These are phyloP conservation scores for Torymus texanus DNA, from an alignment of 2,888 invertebrate species.

Conservation along the genomic window DNA sequence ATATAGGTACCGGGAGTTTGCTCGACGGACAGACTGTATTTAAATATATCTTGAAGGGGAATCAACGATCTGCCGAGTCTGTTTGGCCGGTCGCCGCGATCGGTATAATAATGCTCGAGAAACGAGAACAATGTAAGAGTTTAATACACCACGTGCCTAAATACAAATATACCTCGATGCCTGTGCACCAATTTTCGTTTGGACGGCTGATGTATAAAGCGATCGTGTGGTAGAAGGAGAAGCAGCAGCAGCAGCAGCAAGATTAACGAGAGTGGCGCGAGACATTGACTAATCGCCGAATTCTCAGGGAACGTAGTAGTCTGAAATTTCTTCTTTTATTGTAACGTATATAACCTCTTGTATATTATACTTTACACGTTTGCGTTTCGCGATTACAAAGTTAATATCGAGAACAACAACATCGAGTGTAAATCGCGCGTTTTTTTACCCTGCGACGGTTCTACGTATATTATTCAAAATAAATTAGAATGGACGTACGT, in stretches of 20 bases:
- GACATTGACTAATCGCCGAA: constrained; percentile 19
- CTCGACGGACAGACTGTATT: background rate
- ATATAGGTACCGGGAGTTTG: background rate
- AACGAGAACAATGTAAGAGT: constrained; percentile 19
- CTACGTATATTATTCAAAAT: too few relatives aligned
- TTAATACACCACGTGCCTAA: constrained; percentile 62
- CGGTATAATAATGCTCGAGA: too few relatives aligned
- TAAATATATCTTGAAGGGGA: background rate
- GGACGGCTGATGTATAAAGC: background rate
- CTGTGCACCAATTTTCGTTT: constrained; percentile 47
- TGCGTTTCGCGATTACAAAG: too few relatives aligned
- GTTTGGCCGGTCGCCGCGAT: too few relatives aligned
- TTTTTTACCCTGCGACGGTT: too few relatives aligned
- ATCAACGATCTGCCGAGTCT: background rate
- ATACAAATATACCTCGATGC: constrained; percentile 61
- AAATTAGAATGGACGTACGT: too few relatives aligned
- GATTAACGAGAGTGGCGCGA: background rate
- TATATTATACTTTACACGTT: too few relatives aligned
- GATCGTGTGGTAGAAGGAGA: background rate
- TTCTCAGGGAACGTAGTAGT: constrained; percentile 1
- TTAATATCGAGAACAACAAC: too few relatives aligned
- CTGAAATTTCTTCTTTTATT: background rate
- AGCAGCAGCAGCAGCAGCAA: too few relatives aligned
- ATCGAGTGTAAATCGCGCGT: too few relatives aligned
- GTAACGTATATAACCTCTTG: background rate